phyloP scores from a whole-genome alignment of 2,113 vertebrate genomes.

The Rana temporaria region DNA sequence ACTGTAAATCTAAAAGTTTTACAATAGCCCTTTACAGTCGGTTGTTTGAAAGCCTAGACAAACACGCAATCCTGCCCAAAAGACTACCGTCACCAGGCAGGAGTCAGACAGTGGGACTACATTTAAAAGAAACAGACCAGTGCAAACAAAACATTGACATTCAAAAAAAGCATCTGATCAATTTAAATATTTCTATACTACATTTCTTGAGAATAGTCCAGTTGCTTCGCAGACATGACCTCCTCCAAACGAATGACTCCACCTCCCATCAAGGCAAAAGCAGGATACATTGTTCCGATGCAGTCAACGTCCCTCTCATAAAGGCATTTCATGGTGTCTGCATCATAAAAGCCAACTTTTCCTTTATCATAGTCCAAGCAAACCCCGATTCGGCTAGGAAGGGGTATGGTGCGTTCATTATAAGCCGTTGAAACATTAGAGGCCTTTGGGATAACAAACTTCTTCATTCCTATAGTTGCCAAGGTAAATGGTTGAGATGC shows the following conservation, averaged over 20 bases:
- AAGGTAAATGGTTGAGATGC: slow-evolving; percentile 89
- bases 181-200: slow-evolving; percentile 53
- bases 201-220: slow-evolving; percentile 71
- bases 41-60: slow-evolving; percentile 10
- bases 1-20: neutral
- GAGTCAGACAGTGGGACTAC: slow-evolving; percentile 4
- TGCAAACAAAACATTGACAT: slow-evolving; percentile 47
- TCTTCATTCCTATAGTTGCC: slow-evolving; percentile 92
- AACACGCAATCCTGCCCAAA: neutral
- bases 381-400: slow-evolving; percentile 86
- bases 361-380: slow-evolving; percentile 90
- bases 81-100: neutral
- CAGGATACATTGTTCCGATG: slow-evolving; percentile 90
- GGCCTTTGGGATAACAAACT: slow-evolving; percentile 88
- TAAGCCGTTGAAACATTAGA: slow-evolving; percentile 74
- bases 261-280: slow-evolving; percentile 91
- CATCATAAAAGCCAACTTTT: slow-evolving; percentile 88
- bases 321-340: slow-evolving; percentile 88
- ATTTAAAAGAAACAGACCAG: slow-evolving; percentile 34
- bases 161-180: slow-evolving; percentile 56
- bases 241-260: slow-evolving; percentile 87
- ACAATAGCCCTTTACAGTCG: slow-evolving; percentile 18
- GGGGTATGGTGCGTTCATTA: slow-evolving; percentile 80
- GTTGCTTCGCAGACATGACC: slow-evolving; percentile 73
- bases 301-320: slow-evolving; percentile 93